These are phyloP conservation scores for Bedellia somnulentella DNA, from an alignment of 2,888 invertebrate genomes.

Conservation along the genomic window DNA sequence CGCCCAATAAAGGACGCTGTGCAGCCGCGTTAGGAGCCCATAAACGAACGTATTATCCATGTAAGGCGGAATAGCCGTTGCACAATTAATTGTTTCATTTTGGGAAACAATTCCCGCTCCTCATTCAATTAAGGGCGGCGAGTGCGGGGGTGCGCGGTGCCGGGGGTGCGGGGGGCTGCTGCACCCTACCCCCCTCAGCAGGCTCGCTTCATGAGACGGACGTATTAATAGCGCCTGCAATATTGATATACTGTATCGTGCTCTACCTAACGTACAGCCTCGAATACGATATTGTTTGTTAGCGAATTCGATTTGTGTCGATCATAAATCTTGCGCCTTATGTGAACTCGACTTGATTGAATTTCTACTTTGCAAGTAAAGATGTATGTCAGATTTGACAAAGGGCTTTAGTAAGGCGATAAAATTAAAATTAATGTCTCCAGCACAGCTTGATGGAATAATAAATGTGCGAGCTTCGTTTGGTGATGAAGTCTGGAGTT, in stretches of 20 bases:
- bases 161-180: conserved; percentile 17
- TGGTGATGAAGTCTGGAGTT: conserved; percentile 16
- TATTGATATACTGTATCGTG: conserved; percentile 57
- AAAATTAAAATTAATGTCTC: too few relatives aligned
- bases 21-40: conserved; percentile 60
- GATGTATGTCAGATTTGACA: conserved; percentile 21
- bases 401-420: too few relatives aligned
- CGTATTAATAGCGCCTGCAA: conserved; percentile 62
- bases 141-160: conserved; percentile 29
- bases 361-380: conserved; percentile 32
- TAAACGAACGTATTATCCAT: conserved; percentile 63
- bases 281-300: conserved; percentile 60
- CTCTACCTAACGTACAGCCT: conserved; percentile 44
- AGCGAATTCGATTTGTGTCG: conserved; percentile 60
- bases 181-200: too few relatives aligned
- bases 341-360: conserved; percentile 54
- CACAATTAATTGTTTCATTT: conserved; percentile 64
- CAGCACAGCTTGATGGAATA: too few relatives aligned
- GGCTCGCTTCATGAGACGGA: conserved; percentile 48
- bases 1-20: conserved; percentile 58
- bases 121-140: conserved; percentile 63
- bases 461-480: too few relatives aligned
- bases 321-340: conserved; percentile 61
- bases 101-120: conserved; percentile 63
- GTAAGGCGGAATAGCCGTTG: conserved; percentile 63